These are phyloP conservation scores for Colossoma macropomum DNA, from an alignment of 2,113 vertebrate genomes.

Conservation along the genomic window DNA sequence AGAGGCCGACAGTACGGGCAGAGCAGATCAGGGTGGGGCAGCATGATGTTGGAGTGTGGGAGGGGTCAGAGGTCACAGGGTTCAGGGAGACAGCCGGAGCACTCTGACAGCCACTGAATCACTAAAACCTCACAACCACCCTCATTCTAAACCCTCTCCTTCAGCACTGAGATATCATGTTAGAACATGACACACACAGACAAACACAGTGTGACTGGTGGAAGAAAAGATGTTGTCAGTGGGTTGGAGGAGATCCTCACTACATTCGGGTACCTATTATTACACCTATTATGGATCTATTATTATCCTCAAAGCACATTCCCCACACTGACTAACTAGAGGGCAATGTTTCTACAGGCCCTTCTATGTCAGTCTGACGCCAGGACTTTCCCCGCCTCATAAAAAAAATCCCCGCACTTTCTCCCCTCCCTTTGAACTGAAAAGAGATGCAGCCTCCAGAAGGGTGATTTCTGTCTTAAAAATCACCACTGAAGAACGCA, in stretches of 20 bases:
- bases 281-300: not conserved
- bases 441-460: not conserved
- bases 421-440: not conserved
- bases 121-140: not conserved
- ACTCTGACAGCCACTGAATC: not conserved
- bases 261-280: not conserved
- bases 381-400: not conserved
- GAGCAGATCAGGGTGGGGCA: not conserved
- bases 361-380: not conserved
- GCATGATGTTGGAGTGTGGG: not conserved
- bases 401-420: not conserved
- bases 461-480: no score
- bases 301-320: conserved; percentile 3
- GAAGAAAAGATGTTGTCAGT: not conserved
- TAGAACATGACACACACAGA: not conserved
- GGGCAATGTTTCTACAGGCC: not conserved
- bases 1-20: no score
- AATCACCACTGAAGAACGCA: no score
- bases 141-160: not conserved
- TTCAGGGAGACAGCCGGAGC: not conserved
- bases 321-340: not conserved
- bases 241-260: not conserved
- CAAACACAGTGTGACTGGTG: not conserved
- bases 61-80: conserved; percentile 10
- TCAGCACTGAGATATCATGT: not conserved